These are phyloP conservation scores for Ceramica pisi DNA, from an alignment of 2,888 invertebrate genomes.

Conservation along the genomic window DNA sequence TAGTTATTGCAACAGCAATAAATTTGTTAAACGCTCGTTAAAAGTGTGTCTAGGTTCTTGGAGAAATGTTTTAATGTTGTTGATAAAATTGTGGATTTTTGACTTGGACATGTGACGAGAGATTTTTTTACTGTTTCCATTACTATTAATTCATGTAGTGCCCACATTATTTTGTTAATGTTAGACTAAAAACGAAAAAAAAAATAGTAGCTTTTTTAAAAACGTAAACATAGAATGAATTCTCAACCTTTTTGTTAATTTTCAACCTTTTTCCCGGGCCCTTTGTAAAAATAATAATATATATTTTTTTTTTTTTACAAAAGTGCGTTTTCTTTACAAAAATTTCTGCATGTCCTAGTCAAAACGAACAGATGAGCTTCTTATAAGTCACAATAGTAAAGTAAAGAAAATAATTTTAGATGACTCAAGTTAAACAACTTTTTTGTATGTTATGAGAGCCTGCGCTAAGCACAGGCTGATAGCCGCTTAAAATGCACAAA, in stretches of 20 bases:
- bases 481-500: slow-evolving; percentile 85
- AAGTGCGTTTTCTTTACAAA: neutral
- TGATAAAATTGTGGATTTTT: slow-evolving; percentile 46
- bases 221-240: too few relatives aligned
- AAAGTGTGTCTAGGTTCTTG: slow-evolving; percentile 45
- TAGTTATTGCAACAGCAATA: slow-evolving; percentile 57
- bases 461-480: slow-evolving; percentile 67
- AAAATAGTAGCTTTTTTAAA: neutral
- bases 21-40: slow-evolving; percentile 39
- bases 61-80: slow-evolving; percentile 32
- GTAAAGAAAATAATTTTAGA: slow-evolving; percentile 35
- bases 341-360: slow-evolving; percentile 44
- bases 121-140: neutral
- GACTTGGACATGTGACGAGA: slow-evolving; percentile 47
- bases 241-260: too few relatives aligned
- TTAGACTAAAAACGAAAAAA: neutral
- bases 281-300: neutral
- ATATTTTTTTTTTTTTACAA: too few relatives aligned
- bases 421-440: slow-evolving; percentile 45
- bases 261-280: too few relatives aligned
- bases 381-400: slow-evolving; percentile 33
- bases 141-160: neutral
- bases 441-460: slow-evolving; percentile 44
- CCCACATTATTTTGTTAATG: too few relatives aligned
- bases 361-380: slow-evolving; percentile 54